Percentiles rank a stretch among this genome's conserved stretches.
Evolutionary conservation across 2,888 invertebrate genomes (phyloP).

Genomic region (Parelbella ahira): DNA sequence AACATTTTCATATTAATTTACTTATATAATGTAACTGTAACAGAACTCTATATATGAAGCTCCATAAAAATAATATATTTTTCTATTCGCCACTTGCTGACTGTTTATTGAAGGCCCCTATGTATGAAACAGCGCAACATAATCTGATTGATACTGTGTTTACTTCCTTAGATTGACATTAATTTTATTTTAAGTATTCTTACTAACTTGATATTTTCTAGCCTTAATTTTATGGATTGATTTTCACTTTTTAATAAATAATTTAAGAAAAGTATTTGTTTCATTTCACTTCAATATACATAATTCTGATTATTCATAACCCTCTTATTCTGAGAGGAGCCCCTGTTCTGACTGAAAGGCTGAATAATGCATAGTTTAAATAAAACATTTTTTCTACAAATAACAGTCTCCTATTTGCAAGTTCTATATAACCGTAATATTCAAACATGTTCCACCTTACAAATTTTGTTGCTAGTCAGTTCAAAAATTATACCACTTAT

Average conservation of each 20-base stretch:
- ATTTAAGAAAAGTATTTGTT: constrained; percentile 44
- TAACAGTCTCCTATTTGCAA: too few relatives aligned
- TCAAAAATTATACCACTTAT: too few relatives aligned
- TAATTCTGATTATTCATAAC: too few relatives aligned
- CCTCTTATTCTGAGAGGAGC: too few relatives aligned
- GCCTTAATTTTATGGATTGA: constrained; percentile 71
- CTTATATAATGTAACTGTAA: not conserved
- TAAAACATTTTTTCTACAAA: too few relatives aligned
- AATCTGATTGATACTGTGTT: constrained; percentile 35
- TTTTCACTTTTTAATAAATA: constrained; percentile 74
- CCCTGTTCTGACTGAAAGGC: too few relatives aligned
- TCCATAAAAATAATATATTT: constrained; percentile 10
- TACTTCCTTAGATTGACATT: constrained; percentile 64
- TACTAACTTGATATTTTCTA: constrained; percentile 64
- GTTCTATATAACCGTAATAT: too few relatives aligned
- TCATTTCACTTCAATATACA: constrained; percentile 23
- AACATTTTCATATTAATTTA: not conserved
- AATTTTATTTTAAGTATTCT: constrained; percentile 47
- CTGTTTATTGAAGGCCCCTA: too few relatives aligned
- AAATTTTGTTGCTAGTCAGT: too few relatives aligned
- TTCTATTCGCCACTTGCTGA: too few relatives aligned
- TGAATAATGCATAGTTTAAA: too few relatives aligned
- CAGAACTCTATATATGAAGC: constrained; percentile 20
- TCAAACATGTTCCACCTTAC: too few relatives aligned
- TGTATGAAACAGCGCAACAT: constrained; percentile 27